Base-by-base conservation (phyloP, 2,113 vertebrate genomes). In the Progne subis region DNA sequence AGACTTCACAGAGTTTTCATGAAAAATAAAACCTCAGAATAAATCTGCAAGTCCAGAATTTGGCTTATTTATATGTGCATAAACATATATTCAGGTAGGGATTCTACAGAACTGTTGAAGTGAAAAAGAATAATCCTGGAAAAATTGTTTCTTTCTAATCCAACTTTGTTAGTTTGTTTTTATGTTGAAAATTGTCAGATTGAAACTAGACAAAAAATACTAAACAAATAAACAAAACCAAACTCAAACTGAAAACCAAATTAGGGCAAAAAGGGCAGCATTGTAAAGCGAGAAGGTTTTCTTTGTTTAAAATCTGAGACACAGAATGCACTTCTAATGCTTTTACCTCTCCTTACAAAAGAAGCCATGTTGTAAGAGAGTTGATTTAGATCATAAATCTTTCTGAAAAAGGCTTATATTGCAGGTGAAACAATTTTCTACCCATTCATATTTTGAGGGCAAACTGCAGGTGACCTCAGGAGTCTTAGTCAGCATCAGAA, bases 401-500 rank as follows among this genome's bases (percentile, higher is more conserved):
- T 78, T 63, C 71, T 81, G 82, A 56, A 94, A 95, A 92, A 60
- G 63, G 26, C 75, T 96, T 91, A 71, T 41, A 92, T 68, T 90
- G 79, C 94, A 93, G 68, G 64, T 93, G 92, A 96, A 94, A 94
- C 41, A 83, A 88, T 88, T 82, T 96, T 92, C 24, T 74, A 88
- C 15, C 39, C 53, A 52, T 32, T 90, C 79, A 64, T 70, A 82
- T 88, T 88, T 90, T 86, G 71, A 96, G 90, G 76, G n/a, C 67
- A 96, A 93, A 44, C 16, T 92, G 2, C 65, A 94, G 77, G 79
- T 92, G 82, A 96, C 85, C 85, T 90, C 44, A 83, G 56, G 17
- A 92, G 37, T n/a, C 93, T 96, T 90, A 96, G 87, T 95, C 93
- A 97, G 95, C 92, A 90, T 15, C n/a, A 88, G 78, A 47, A 21